phyloP scores from a whole-genome alignment of 30 jellyfish, hydroid and myxozoan species.

The Clytia hemisphaerica region DNA sequence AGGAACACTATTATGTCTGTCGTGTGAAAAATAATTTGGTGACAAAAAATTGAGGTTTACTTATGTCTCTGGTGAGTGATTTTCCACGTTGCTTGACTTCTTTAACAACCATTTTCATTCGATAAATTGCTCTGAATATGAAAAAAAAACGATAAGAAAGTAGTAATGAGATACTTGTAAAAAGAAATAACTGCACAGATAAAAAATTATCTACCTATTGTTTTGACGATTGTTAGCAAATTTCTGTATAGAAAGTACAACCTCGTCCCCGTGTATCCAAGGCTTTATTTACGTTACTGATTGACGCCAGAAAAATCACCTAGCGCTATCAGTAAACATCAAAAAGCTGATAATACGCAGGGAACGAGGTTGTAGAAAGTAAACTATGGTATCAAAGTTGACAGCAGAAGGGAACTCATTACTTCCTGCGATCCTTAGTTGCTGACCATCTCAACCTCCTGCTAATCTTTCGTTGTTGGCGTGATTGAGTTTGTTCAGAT shows the following conservation, averaged over 20 bases:
- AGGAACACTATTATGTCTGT: too few species aligned
- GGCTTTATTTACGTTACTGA: too few species aligned
- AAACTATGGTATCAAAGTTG: too few species aligned
- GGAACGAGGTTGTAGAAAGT: too few species aligned
- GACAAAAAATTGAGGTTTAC: too few species aligned
- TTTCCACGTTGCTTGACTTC: slow-evolving; percentile 71
- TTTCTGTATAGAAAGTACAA: too few species aligned
- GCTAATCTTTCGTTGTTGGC: slow-evolving; percentile 21
- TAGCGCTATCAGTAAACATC: too few species aligned
- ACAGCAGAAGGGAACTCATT: not conserved
- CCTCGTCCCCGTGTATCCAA: too few species aligned
- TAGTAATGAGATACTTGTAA: not conserved
- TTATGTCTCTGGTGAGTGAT: slow-evolving; percentile 57
- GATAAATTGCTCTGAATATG: slow-evolving; percentile 52
- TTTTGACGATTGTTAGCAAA: not conserved
- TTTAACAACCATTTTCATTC: slow-evolving; percentile 44
- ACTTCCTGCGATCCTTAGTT: slow-evolving; percentile 42
- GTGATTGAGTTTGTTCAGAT: not conserved
- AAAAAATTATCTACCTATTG: not conserved
- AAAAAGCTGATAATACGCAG: too few species aligned
- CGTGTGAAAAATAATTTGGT: too few species aligned
- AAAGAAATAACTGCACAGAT: slow-evolving; percentile 6
- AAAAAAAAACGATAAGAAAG: not conserved
- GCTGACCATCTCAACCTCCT: slow-evolving; percentile 42
- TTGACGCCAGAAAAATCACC: too few species aligned